phyloP scores from a whole-genome alignment of 2,113 vertebrate species.

The Campylorhamphus procurvoides region DNA sequence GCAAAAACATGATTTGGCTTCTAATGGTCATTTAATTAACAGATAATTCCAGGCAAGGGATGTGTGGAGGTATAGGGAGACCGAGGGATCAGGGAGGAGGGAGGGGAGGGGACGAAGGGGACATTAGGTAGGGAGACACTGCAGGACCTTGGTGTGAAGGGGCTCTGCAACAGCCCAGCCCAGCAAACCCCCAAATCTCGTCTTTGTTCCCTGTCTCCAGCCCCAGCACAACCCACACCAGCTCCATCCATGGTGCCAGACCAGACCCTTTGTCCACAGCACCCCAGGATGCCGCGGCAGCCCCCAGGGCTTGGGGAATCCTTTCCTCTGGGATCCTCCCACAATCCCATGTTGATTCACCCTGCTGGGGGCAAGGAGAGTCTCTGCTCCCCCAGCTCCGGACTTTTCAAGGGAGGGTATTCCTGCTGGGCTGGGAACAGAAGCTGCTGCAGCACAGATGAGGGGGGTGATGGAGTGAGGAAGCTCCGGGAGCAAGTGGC shows the following conservation, averaged over 20 bases:
- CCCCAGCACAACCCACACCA: accelerated
- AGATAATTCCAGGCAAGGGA: neutral
- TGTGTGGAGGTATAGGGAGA: neutral
- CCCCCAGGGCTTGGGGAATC: accelerated
- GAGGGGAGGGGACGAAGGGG: neutral
- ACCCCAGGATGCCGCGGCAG: neutral
- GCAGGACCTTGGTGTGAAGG: neutral
- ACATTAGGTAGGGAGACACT: neutral
- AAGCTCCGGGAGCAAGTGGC: accelerated
- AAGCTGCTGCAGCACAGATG: neutral
- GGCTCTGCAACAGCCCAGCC: neutral
- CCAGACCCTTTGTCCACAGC: neutral
- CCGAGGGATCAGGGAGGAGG: neutral
- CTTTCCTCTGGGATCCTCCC: accelerated
- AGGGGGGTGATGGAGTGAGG: accelerated
- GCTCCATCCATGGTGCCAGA: accelerated
- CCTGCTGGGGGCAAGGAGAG: neutral
- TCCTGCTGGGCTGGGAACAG: accelerated
- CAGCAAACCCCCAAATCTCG: neutral
- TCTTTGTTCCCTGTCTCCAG: neutral
- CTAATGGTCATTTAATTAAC: slow-evolving; percentile 48
- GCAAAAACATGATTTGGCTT: slow-evolving; percentile 1
- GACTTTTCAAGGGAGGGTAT: accelerated
- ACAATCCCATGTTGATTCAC: neutral
- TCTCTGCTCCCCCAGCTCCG: neutral